Evolutionary conservation across 2,797 vertebrate genomes (phyloP), one percentile per base, ranked within the genome.

Genomic region (Melanotaenia maccullochi): DNA sequence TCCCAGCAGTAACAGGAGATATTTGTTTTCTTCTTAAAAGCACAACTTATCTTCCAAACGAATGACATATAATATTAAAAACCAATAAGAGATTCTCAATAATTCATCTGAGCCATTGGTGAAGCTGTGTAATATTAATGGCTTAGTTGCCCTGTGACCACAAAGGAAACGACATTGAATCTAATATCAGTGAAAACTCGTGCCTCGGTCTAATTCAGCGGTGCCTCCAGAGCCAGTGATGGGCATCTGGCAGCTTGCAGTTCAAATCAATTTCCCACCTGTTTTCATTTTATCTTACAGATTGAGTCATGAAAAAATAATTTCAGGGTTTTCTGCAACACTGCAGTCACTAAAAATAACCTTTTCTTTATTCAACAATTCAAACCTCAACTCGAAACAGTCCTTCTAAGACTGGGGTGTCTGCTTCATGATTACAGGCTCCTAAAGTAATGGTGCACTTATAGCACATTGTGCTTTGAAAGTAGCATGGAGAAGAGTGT

Each of bases 41-140:
- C 67, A 80, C 81, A 88, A 87, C 86, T 79, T 79, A 75, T 85
- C 73, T 75, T 81, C 73, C 5, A 69, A 79, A 88, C 81, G 84
- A 89, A 79, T 79, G 73, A 63, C 58, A 81, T 72, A 64, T 66
- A 79, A 71, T 86, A 87, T 90, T 72, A 86, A 70, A 71, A 68
- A 76, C 30, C 85, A 76, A 76, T 87, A 87, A 86, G 85, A 82
- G 67, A 73, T 47, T 62, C 47, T 90, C 51, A 91, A 90, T 93
- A 90, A 93, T 91, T 90, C 85, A 93, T 87, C 79, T 2, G 55
- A 80, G 72, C 80, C 79, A 81, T 84, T 82, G 86, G 84, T 85
- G 80, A 82, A 79, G 82, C 84, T 85, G 86, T 89, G 80, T 92
- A 90, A 91, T 92, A 90, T 91, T 92, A 91, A 91, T 90, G 88